Evolutionary conservation across 2,113 vertebrate species (phyloP), one percentile per base, ranked within the genome.

Genomic region (Anarhynchus alexandrinus): DNA sequence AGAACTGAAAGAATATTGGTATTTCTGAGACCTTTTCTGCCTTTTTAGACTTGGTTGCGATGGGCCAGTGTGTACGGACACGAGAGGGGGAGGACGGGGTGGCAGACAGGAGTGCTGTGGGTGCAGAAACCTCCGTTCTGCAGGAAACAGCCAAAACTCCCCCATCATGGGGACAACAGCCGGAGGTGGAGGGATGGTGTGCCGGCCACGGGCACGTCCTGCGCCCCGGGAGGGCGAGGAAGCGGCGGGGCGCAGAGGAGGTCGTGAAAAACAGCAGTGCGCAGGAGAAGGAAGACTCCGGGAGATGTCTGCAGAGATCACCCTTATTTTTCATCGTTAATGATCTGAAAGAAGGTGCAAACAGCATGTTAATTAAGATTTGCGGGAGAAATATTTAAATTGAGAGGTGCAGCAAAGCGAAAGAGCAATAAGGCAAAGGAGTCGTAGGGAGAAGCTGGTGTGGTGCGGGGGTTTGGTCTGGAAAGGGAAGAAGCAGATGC

Each of bases 321-420:
- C 83, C 55, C 40, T 73, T 91, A 72, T 88, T 95, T 91, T 94
- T 94, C 86, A 77, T 95, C 5, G 2, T 89, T 93, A 94, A 77
- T 66, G 80, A 86, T 80, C 27, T 62, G 89, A 86, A 73, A 43
- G 76, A 73, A 79, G 66, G 82, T 80, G 58, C 84, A 95, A 94
- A 84, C 89, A 70, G 69, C 80, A 77, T 70, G 65, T 76, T 92
- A 83, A 72, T 93, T 82, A 91, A 47, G 65, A 81, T 67, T 71
- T 85, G 66, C 71, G 38, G 61, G 15, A 89, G 88, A 78, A 86
- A 62, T 79, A 61, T 74, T 88, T 88, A 77, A 77, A 66, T 66
- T 26, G 40, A 69, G 88, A 92, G 66, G 21, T 82, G 61, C 67
- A 65, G 80, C 59, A 67, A 59, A 47, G 55, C 74, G 42, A 21